Base-by-base conservation (phyloP, 2,113 vertebrate genomes). In the Motacilla tschutschensis region DNA sequence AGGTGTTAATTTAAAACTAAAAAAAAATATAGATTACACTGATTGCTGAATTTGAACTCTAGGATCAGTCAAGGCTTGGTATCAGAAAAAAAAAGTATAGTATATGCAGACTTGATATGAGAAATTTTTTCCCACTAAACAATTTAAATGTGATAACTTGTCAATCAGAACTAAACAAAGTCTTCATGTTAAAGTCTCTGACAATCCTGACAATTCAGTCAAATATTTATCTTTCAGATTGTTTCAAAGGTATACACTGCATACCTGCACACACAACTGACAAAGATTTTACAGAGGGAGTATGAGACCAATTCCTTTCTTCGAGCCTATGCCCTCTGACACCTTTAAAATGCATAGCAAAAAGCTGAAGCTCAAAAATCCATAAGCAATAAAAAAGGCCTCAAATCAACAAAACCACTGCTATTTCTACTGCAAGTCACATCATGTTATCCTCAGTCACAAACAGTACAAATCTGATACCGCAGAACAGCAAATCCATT, bases 351-450 rank as follows among this genome's bases (percentile, higher is more conserved):
- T 1, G 3, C 18, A 24, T 2, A 48, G 12, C 24, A 66, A 62
- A 63, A 77, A 63, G 11, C 4, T 43, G 25, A 63, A 70, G 79
- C 43, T 65, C 54, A 36, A 67, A 46, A 67, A 60, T 10, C 28
- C 4, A 55, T 35, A 46, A 75, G 12, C 20, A 46, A 1, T 8
- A 57, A 63, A 29, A 67, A 54, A 6, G 3, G 0, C 0, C 1
- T 0, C 22, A 53, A 40, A 25, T 21, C 36, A 60, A 69, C 8
- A 47, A 70, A 50, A 5, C 13, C 40, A 76, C 4, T 33, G 24
- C 17, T 63, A 40, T 40, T 90, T 71, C 70, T 67, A 71, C 14
- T 55, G 18, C 44, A 74, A 73, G 29, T 48, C 80, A 76, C 53
- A 60, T 10, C 15, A 40, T 20, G 7, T 10, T 35, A 13, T n/a